Evolutionary conservation across 2,888 invertebrate genomes (phyloP).

Genomic region (Cataglyphis livida): DNA sequence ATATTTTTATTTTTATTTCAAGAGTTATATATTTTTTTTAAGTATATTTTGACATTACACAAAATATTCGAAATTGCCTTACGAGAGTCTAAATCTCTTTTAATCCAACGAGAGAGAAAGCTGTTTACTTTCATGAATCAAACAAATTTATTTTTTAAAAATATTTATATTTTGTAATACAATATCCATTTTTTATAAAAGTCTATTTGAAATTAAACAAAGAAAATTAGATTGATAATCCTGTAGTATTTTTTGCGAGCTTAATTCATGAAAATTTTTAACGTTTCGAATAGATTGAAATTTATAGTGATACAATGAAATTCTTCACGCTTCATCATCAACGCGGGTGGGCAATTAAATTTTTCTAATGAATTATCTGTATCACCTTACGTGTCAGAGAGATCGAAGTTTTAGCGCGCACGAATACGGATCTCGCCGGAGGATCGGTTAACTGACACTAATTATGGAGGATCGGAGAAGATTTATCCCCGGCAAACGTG

Average conservation of each 20-base stretch:
- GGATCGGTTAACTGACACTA: slow-evolving; percentile 69
- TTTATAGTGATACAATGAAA: neutral
- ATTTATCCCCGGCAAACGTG: slow-evolving; percentile 67
- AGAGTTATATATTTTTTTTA: neutral
- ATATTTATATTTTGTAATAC: neutral
- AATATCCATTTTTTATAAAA: neutral
- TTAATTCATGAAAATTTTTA: neutral
- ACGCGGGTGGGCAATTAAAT: slow-evolving; percentile 2
- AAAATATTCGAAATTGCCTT: neutral
- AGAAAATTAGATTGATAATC: neutral
- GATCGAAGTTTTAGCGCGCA: slow-evolving; percentile 24
- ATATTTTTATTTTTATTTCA: neutral
- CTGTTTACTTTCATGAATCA: neutral
- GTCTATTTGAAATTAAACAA: neutral
- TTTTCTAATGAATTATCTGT: slow-evolving; percentile 11
- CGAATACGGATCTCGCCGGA: slow-evolving; percentile 33
- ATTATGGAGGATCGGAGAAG: slow-evolving; percentile 70
- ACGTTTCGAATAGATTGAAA: neutral
- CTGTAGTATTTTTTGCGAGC: neutral
- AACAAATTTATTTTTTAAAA: neutral
- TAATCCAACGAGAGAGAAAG: neutral
- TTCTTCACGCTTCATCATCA: neutral
- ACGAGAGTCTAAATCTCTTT: neutral
- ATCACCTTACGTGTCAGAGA: neutral
- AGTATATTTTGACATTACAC: neutral